Percentiles rank a stretch among this genome's conserved stretches.
These are phyloP conservation scores for Apis florea DNA, from an alignment of 1,140 invertebrate species.

Conservation along the genomic window DNA sequence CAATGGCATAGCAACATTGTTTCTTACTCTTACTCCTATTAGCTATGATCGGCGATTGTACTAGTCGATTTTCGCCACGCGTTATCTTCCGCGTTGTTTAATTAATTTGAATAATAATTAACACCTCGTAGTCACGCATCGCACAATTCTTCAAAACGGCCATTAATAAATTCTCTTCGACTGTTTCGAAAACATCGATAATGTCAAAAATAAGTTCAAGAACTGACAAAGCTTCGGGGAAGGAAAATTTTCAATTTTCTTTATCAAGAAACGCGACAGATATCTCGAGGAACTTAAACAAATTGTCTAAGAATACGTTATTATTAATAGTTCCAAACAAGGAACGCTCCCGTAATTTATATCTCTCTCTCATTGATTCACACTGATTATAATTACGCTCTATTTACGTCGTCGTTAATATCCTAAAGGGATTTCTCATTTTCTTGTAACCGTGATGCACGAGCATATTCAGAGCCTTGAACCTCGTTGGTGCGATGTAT, in stretches of 20 bases:
- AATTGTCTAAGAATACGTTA: background rate
- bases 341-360: background rate
- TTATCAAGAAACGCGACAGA: background rate
- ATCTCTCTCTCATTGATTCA: constrained; percentile 27
- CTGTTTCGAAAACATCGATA: too few relatives aligned
- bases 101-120: background rate
- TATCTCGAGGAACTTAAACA: background rate
- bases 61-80: background rate
- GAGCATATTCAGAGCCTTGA: constrained; percentile 47
- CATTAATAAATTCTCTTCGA: background rate
- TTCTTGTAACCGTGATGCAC: constrained; percentile 32
- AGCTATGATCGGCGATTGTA: background rate
- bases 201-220: background rate
- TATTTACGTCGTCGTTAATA: constrained; percentile 51
- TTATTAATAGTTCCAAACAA: constrained; percentile 52
- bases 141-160: background rate
- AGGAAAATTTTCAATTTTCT: constrained; percentile 17
- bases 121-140: background rate
- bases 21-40: background rate
- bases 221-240: too few relatives aligned
- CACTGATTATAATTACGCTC: constrained; percentile 52
- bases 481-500: constrained; percentile 45
- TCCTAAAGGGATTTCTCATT: constrained; percentile 51
- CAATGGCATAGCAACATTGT: background rate
- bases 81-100: background rate